phyloP scores from a whole-genome alignment of 2,888 invertebrate genomes.

The Polyommatus icarus region DNA sequence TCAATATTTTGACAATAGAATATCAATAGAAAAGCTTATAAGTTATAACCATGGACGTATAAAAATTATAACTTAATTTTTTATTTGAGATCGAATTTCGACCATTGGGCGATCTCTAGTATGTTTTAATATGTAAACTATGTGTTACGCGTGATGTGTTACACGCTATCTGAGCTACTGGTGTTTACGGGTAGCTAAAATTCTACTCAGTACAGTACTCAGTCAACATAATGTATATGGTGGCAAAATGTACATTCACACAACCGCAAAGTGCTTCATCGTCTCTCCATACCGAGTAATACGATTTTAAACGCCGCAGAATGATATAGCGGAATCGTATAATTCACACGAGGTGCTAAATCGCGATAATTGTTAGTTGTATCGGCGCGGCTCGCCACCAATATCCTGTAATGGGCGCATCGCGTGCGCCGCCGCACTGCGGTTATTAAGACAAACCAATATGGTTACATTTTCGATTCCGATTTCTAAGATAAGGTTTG shows the following conservation, averaged over 20 bases:
- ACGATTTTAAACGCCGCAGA: constrained; percentile 8
- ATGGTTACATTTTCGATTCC: neutral
- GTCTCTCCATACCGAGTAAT: neutral
- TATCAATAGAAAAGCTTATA: no score
- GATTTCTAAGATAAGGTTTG: neutral
- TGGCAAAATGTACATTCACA: neutral
- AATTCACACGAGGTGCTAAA: constrained; percentile 27
- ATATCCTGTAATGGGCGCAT: constrained; percentile 19
- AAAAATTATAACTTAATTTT: no score
- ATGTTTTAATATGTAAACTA: neutral
- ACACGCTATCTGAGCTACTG: neutral
- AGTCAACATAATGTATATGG: neutral
- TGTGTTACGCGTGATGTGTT: neutral
- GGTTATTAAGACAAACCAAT: constrained; percentile 21
- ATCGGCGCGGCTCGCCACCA: constrained; percentile 8
- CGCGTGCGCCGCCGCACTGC: constrained; percentile 16
- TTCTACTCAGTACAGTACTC: no score
- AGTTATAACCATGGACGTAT: no score
- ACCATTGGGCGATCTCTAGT: no score
- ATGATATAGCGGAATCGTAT: constrained; percentile 6
- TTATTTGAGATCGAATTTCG: no score
- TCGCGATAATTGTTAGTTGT: constrained; percentile 19
- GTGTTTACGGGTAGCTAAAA: neutral
- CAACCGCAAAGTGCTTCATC: neutral
- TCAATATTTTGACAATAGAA: no score